phyloP scores from a whole-genome alignment of 1,140 invertebrate genomes.

The Scaptomyza montana region DNA sequence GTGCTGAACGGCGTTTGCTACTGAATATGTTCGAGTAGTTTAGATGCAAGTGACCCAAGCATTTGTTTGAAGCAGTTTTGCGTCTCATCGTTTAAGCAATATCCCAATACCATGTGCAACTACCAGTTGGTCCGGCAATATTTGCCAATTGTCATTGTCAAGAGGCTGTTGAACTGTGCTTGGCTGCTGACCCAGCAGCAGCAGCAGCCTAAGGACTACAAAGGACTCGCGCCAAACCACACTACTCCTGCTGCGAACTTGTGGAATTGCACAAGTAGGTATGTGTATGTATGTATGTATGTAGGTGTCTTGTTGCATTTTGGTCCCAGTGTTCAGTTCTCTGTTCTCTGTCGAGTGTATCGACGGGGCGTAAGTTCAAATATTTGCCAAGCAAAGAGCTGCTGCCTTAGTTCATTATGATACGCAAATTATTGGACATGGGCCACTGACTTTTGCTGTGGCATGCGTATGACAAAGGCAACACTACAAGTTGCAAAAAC shows the following conservation, averaged over 20 bases:
- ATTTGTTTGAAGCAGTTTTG: conserved; percentile 3
- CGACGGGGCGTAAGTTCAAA: conserved; percentile 21
- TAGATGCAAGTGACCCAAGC: too few relatives aligned
- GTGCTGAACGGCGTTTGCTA: too few relatives aligned
- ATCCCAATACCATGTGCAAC: neutral
- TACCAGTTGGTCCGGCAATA: conserved; percentile 4
- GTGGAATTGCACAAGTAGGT: neutral
- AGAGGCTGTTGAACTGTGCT: conserved; percentile 2
- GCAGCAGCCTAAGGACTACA: neutral
- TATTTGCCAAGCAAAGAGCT: conserved; percentile 29
- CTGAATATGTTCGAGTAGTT: too few relatives aligned
- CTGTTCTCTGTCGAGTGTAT: neutral
- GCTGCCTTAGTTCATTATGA: neutral
- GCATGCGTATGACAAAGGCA: neutral
- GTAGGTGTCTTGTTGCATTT: neutral
- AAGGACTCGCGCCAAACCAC: neutral
- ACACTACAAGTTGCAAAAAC: neutral
- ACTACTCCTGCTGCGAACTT: neutral
- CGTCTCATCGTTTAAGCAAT: conserved; percentile 5
- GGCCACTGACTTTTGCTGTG: neutral
- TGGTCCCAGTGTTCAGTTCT: conserved; percentile 6
- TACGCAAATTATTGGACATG: conserved; percentile 15
- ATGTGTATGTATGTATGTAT: too few relatives aligned
- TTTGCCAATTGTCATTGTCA: conserved; percentile 19
- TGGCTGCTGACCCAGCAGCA: conserved; percentile 6